These are phyloP conservation scores for Ceratitis capitata DNA, from an alignment of 1,140 invertebrate genomes.

Conservation along the genomic window DNA sequence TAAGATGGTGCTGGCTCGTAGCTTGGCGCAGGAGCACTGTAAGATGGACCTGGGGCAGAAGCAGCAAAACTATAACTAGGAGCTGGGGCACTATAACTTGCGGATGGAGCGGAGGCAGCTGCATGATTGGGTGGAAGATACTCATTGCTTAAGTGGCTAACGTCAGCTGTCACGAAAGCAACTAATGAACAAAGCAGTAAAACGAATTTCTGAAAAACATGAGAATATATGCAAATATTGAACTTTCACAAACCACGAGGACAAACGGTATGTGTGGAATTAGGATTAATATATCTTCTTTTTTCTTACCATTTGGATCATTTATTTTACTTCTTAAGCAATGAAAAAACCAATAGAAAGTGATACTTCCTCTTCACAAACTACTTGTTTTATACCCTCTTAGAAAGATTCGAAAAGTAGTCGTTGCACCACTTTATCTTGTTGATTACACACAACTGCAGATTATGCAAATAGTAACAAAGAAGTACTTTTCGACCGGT, in stretches of 20 bases:
- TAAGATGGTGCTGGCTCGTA: slow-evolving; percentile 48
- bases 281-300: not conserved
- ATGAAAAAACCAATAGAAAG: not conserved
- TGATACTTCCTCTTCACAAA: not conserved
- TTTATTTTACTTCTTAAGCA: not conserved
- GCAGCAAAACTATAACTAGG: slow-evolving; percentile 46
- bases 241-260: not conserved
- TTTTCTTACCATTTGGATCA: slow-evolving; percentile 1
- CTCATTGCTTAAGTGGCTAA: slow-evolving; percentile 3
- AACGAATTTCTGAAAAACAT: slow-evolving; percentile 32
- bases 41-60: slow-evolving; percentile 48
- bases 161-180: slow-evolving; percentile 8
- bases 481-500: not conserved
- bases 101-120: not conserved
- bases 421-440: not conserved
- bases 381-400: not conserved
- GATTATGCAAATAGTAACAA: not conserved
- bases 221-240: not conserved
- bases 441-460: not conserved
- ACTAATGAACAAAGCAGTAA: slow-evolving; percentile 14
- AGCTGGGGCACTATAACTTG: not conserved
- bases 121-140: slow-evolving; percentile 27
- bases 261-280: not conserved
- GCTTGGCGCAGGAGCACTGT: slow-evolving; percentile 44
- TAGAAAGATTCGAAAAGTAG: not conserved